Base-by-base conservation (phyloP, 2,113 vertebrate species). In the Callionymus lyra region DNA sequence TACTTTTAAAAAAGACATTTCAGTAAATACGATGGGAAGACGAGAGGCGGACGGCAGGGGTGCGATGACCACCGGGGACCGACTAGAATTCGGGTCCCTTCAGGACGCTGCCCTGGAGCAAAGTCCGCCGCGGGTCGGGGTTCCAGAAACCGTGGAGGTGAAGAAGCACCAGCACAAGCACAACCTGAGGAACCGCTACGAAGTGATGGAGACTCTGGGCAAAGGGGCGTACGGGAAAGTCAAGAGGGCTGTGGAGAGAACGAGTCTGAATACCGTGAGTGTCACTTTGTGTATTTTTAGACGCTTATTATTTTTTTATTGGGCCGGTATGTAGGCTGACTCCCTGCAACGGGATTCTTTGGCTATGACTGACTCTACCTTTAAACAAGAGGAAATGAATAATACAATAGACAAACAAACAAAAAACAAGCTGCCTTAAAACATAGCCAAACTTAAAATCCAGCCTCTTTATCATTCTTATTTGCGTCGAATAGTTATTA, bases 151-250 rank as follows among this genome's bases (percentile, higher is more conserved):
- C n/a, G 39, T 38, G 18, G 77, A 68, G 1, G 84, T 88, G 47
- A 87, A 79, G 73, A 87, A 80, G 47, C 87, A 88, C 50, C 86
- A 82, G 53, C 87, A 89, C 73, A 87, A 87, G 44, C 87, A 87
- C 74, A 87, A 84, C 50, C 53, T 88, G 18, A 86, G 83, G 14
- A 84, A 84, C 71, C 80, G 84, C 16, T 89, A 84, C 16, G 81
- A 85, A 47, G 68, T 88, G 49, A 76, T 87, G 78, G 84, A 87
- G 81, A 88, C 85, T 4, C 67, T 88, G 38, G 87, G 87, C 9
- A 85, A 64, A 53, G 87, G 87, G 32, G 78, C 87, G 1, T 89
- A 87, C 34, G 87, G 86, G 0, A 89, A 87, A 61, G 87, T 89
- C 53, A 87, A 86, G 77, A 85, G 63, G 59, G 87, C 83, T 6